Percentiles rank a stretch among this genome's conserved stretches.
phyloP scores from a whole-genome alignment of 1,140 invertebrate genomes.

The Drosophila orosa region DNA sequence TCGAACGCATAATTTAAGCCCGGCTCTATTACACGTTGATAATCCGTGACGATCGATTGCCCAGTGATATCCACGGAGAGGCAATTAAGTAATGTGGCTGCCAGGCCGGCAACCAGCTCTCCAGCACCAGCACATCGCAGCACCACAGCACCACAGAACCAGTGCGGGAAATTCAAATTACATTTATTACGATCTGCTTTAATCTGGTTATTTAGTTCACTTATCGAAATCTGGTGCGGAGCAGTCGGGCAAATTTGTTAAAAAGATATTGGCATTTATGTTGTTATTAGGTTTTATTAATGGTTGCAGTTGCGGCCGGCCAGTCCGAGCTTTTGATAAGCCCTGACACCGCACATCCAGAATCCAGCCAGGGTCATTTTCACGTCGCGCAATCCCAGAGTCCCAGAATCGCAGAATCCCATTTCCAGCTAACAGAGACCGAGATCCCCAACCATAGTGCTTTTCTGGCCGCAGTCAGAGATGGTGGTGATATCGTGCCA shows the following conservation, averaged over 20 bases:
- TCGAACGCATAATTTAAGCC: constrained; percentile 65
- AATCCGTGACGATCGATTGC: constrained; percentile 81
- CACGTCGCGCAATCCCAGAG: constrained; percentile 50
- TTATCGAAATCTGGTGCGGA: constrained; percentile 63
- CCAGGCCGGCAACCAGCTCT: background rate
- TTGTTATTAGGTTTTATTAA: constrained; percentile 80
- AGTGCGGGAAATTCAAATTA: constrained; percentile 70
- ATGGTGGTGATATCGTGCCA: constrained; percentile 36
- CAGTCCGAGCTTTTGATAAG: constrained; percentile 55
- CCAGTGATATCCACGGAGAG: constrained; percentile 69
- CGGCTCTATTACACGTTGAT: constrained; percentile 69
- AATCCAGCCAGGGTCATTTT: constrained; percentile 47
- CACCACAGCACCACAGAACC: background rate
- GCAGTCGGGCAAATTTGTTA: constrained; percentile 53
- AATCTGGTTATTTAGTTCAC: constrained; percentile 75
- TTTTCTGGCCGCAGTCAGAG: constrained; percentile 41
- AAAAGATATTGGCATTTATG: constrained; percentile 73
- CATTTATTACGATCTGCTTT: constrained; percentile 72
- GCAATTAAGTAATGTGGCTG: constrained; percentile 75
- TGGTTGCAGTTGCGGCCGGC: constrained; percentile 53
- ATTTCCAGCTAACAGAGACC: constrained; percentile 60
- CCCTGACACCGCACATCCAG: constrained; percentile 54
- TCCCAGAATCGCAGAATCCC: constrained; percentile 38
- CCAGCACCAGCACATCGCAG: constrained; percentile 2
- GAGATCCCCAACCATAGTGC: constrained; percentile 1